These are phyloP conservation scores for Ormyrus thymus DNA, from an alignment of 2,888 invertebrate species.

Conservation along the genomic window DNA sequence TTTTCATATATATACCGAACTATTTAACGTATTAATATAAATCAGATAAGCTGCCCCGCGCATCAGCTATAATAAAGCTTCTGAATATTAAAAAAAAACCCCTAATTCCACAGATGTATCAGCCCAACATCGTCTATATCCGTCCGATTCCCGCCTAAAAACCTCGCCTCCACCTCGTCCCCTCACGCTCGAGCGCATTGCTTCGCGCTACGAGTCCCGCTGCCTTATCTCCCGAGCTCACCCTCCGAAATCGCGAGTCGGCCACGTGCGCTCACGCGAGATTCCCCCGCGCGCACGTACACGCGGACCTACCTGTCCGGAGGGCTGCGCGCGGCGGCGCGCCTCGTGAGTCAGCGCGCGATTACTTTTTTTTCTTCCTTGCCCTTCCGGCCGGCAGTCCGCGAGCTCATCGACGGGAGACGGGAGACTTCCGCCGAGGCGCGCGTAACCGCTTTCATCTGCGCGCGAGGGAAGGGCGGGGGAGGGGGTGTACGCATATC, in stretches of 20 bases:
- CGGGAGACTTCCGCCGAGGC: slow-evolving; percentile 4
- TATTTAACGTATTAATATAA: too few species aligned
- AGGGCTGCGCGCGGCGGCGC: neutral
- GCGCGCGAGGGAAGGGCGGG: neutral
- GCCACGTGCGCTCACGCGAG: slow-evolving; percentile 15
- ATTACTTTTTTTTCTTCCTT: slow-evolving; percentile 13
- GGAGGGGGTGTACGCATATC: slow-evolving; percentile 44
- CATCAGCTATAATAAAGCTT: too few species aligned
- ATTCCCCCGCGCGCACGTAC: neutral
- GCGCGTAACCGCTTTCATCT: slow-evolving; percentile 11
- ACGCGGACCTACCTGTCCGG: neutral
- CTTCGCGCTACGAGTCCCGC: neutral
- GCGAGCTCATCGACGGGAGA: neutral
- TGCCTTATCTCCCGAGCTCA: slow-evolving; percentile 33
- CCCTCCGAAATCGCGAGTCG: slow-evolving; percentile 2
- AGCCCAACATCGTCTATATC: too few species aligned
- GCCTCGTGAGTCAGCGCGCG: slow-evolving; percentile 23
- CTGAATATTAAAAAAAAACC: too few species aligned
- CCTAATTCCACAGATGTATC: too few species aligned
- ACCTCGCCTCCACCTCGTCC: neutral
- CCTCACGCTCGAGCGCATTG: neutral
- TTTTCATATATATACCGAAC: too few species aligned
- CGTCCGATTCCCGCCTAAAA: too few species aligned
- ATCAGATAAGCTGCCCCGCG: too few species aligned
- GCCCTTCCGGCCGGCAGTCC: too few species aligned